Conservation (phyloP, 1,140 invertebrate genomes). For the Spodoptera litura region DNA sequence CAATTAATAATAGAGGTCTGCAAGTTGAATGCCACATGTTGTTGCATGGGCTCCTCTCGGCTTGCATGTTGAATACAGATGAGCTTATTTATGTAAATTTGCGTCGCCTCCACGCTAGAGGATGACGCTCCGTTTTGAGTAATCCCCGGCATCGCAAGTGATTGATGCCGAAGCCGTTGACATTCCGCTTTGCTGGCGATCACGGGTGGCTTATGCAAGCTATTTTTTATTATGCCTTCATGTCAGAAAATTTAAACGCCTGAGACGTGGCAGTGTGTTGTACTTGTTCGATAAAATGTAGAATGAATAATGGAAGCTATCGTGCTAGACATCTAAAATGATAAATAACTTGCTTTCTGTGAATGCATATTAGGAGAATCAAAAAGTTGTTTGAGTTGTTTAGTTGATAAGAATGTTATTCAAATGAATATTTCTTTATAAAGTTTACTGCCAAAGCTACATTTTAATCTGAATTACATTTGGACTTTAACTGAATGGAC, state of each 20-base stretch:
- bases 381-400: too few species aligned
- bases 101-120: constrained; percentile 64
- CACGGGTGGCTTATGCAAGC: constrained; percentile 45
- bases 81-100: constrained; percentile 84
- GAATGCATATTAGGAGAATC: neutral
- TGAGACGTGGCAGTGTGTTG: constrained; percentile 17
- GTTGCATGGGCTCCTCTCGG: constrained; percentile 75
- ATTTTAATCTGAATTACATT: too few species aligned
- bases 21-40: constrained; percentile 80
- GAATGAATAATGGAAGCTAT: constrained; percentile 13
- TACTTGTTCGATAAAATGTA: constrained; percentile 2
- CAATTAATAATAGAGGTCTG: constrained; percentile 80
- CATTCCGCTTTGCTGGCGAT: constrained; percentile 67
- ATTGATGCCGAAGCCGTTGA: constrained; percentile 75
- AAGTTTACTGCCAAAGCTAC: too few species aligned
- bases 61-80: constrained; percentile 82
- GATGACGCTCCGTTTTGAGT: constrained; percentile 71
- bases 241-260: constrained; percentile 32
- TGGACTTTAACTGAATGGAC: too few species aligned
- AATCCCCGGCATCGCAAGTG: constrained; percentile 75
- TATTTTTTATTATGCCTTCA: constrained; percentile 44
- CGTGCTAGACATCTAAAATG: neutral
- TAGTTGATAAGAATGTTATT: too few species aligned
- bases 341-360: neutral
- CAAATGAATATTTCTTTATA: too few species aligned